Conservation (phyloP, 2,113 vertebrate species). For the Felis chaus region DNA sequence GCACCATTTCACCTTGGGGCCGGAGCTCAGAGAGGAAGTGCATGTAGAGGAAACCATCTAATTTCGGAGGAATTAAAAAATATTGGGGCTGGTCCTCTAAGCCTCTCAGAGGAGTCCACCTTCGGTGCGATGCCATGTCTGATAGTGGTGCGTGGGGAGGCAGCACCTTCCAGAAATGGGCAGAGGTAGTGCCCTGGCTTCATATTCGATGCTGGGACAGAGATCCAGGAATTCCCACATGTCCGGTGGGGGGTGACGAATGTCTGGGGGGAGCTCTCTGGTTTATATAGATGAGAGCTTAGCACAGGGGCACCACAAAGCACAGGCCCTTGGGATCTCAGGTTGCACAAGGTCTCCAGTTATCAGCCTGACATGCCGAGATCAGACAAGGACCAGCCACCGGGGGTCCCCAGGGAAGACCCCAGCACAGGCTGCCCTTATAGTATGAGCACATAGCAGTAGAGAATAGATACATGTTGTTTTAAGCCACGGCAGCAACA, state of each 20-base stretch:
- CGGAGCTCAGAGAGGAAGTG: not conserved
- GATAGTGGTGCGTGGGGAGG: not conserved
- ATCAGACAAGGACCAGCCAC: not conserved
- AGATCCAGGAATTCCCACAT: not conserved
- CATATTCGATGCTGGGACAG: fast-evolving
- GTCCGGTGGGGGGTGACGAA: not conserved
- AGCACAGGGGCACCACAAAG: not conserved
- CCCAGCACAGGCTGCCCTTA: not conserved
- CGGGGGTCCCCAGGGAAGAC: not conserved
- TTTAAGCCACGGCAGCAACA: not conserved
- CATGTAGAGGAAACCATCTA: not conserved
- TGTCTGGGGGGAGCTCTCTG: not conserved
- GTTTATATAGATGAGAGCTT: not conserved
- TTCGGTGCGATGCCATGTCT: not conserved
- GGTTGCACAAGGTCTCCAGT: not conserved
- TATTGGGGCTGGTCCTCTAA: too few species aligned
- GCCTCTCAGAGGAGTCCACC: not conserved
- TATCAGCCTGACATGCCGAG: not conserved
- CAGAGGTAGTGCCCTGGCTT: not conserved
- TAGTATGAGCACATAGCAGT: not conserved
- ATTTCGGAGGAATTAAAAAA: not conserved
- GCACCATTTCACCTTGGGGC: not conserved
- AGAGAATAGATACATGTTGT: not conserved
- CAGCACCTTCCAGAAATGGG: not conserved
- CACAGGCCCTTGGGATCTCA: not conserved